These are phyloP conservation scores for Syngnathus rostellatus DNA, from an alignment of 2,797 vertebrate species.

Conservation along the genomic window DNA sequence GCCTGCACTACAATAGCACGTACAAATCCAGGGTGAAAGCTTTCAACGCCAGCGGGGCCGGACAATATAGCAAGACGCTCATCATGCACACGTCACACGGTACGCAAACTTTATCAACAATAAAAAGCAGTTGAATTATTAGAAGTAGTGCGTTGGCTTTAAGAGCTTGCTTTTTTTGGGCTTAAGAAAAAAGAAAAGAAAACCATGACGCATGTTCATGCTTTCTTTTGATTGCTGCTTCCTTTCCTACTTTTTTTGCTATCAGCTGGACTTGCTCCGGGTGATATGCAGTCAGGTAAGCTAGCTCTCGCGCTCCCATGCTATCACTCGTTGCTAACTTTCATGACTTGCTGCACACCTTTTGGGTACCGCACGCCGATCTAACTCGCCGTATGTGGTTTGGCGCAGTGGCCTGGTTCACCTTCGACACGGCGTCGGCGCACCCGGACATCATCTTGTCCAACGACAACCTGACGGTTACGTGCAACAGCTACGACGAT, in stretches of 20 bases:
- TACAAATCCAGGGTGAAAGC: constrained; percentile 96
- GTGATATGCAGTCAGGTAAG: constrained; percentile 97
- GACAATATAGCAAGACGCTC: constrained; percentile 97
- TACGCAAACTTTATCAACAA: constrained; percentile 53
- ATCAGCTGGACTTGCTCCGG: constrained; percentile 80
- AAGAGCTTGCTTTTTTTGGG: constrained; percentile 16
- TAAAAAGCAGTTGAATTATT: too few species aligned
- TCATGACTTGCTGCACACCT: not conserved
- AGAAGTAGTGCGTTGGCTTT: not conserved
- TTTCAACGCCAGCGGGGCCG: constrained; percentile 91
- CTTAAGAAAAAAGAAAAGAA: constrained; percentile 8
- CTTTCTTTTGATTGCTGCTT: constrained; percentile 43
- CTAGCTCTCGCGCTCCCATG: not conserved
- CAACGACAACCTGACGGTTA: constrained; percentile 96
- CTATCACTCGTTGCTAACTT: not conserved
- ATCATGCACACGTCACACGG: constrained; percentile 95
- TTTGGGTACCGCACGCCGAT: not conserved
- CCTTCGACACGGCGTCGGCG: constrained; percentile 84
- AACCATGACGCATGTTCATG: constrained; percentile 1
- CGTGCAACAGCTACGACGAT: constrained; percentile 97
- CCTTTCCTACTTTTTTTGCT: constrained; percentile 29
- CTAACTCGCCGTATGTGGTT: not conserved
- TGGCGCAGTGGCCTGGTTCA: constrained; percentile 88
- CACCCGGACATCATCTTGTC: constrained; percentile 96
- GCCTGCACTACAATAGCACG: constrained; percentile 96